A percentile compares a stretch with the other conserved stretches of the same genome.
Evolutionary conservation across 2,888 invertebrate genomes (phyloP).

Genomic region (Seladonia tumulorum): DNA sequence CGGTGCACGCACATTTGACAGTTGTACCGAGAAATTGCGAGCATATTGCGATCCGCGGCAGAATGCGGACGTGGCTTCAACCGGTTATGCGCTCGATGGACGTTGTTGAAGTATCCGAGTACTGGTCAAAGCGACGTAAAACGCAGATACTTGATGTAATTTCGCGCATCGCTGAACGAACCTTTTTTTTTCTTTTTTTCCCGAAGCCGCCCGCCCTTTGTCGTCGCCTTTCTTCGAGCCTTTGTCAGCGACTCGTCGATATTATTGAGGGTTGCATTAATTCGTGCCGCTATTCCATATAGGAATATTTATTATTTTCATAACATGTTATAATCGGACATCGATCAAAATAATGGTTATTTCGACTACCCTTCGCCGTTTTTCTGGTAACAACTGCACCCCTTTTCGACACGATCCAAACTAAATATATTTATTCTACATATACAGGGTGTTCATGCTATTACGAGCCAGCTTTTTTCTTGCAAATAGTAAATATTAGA

Average conservation of each 20-base stretch:
- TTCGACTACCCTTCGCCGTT: neutral
- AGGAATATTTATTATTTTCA: neutral
- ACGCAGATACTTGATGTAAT: constrained; percentile 57
- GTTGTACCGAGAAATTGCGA: constrained; percentile 47
- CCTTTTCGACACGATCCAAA: neutral
- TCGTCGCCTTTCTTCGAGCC: constrained; percentile 11
- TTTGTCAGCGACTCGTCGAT: constrained; percentile 34
- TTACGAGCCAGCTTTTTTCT: no score
- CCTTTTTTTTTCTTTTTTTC: constrained; percentile 30
- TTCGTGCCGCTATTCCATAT: neutral
- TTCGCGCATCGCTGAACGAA: constrained; percentile 46
- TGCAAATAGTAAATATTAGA: no score
- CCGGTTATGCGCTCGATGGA: constrained; percentile 47
- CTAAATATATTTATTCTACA: no score
- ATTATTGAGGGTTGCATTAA: constrained; percentile 3
- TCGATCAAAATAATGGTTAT: neutral
- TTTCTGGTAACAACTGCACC: neutral
- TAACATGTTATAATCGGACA: neutral
- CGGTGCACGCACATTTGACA: constrained; percentile 30
- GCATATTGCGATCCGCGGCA: constrained; percentile 32
- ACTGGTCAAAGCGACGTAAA: constrained; percentile 59
- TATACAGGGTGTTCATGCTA: no score
- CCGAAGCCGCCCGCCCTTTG: constrained; percentile 31
- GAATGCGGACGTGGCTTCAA: constrained; percentile 29
- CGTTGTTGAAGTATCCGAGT: constrained; percentile 54